Percentiles rank a stretch among this genome's conserved stretches.
Evolutionary conservation across 2,888 invertebrate species (phyloP).

Genomic region (Eristalinus aeneus): DNA sequence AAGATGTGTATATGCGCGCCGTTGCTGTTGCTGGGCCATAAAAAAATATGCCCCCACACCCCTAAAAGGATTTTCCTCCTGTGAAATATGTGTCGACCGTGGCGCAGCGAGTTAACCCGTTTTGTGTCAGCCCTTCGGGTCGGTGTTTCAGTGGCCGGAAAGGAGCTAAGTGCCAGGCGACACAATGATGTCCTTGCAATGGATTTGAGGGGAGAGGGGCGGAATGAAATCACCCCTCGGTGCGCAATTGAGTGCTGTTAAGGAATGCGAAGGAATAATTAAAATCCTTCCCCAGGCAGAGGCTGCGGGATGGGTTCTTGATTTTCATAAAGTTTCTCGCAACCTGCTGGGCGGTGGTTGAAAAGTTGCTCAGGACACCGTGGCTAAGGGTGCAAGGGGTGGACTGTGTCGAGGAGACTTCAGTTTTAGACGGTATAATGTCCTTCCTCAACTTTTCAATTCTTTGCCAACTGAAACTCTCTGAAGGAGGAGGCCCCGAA

Average conservation of each 20-base stretch:
- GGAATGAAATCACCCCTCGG: constrained; percentile 24
- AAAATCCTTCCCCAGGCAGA: constrained; percentile 3
- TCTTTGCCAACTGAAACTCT: too few species aligned
- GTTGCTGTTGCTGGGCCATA: constrained; percentile 25
- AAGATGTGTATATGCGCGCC: constrained; percentile 21
- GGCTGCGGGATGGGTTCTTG: neutral
- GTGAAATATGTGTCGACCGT: constrained; percentile 44
- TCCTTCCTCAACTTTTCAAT: too few species aligned
- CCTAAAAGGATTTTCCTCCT: constrained; percentile 12
- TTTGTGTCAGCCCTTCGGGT: neutral
- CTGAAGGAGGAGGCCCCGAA: too few species aligned
- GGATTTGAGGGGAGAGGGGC: neutral
- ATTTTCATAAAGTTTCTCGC: too few species aligned
- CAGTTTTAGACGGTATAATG: too few species aligned
- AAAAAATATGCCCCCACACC: constrained; percentile 10
- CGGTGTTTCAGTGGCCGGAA: constrained; percentile 1
- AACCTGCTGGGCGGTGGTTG: too few species aligned
- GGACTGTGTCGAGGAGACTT: too few species aligned
- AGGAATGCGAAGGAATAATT: constrained; percentile 31
- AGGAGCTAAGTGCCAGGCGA: constrained; percentile 39
- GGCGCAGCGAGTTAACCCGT: constrained; percentile 31
- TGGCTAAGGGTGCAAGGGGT: too few species aligned
- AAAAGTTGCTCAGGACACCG: too few species aligned
- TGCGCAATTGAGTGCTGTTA: neutral
- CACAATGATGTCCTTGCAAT: constrained; percentile 40